Percentiles rank a stretch among this genome's conserved stretches.
Evolutionary conservation across 2,888 invertebrate genomes (phyloP).

Genomic region (Andricus quercusramuli): DNA sequence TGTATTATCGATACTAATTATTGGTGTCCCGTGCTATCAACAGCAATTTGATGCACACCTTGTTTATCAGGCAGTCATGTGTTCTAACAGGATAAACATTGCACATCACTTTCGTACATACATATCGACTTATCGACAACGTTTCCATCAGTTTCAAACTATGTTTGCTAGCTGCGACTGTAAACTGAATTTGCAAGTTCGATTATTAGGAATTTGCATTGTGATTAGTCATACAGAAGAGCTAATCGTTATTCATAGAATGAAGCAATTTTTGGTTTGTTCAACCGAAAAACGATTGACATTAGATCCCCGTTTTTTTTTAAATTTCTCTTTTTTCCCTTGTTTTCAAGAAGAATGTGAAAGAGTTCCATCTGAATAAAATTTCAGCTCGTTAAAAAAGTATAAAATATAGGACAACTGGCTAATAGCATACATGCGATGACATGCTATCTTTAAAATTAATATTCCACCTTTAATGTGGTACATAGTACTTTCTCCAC

Average conservation of each 20-base stretch:
- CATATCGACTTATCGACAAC: slow-evolving; percentile 36
- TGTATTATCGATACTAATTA: slow-evolving; percentile 1
- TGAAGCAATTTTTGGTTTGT: no score
- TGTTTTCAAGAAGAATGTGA: no score
- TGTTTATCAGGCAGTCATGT: slow-evolving; percentile 22
- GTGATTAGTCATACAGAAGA: slow-evolving; percentile 2
- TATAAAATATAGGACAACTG: no score
- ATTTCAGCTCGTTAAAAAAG: no score
- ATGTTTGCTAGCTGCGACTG: slow-evolving; percentile 22
- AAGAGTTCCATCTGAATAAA: no score
- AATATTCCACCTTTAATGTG: no score
- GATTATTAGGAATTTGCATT: slow-evolving; percentile 19
- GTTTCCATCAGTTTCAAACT: slow-evolving; percentile 33
- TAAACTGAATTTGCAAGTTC: slow-evolving; percentile 26
- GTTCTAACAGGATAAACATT: slow-evolving; percentile 26
- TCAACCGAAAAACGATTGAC: no score
- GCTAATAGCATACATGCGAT: no score
- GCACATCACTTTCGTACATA: slow-evolving; percentile 25
- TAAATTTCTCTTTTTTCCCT: no score
- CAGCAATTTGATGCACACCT: slow-evolving; percentile 6
- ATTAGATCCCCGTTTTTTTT: no score
- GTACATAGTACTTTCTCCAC: no score
- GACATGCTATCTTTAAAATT: no score
- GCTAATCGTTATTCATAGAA: neutral
- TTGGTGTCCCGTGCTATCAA: neutral